Conservation (phyloP, 30 jellyfish, hydroid and myxozoan species). For the Euphysa ruthae region DNA sequence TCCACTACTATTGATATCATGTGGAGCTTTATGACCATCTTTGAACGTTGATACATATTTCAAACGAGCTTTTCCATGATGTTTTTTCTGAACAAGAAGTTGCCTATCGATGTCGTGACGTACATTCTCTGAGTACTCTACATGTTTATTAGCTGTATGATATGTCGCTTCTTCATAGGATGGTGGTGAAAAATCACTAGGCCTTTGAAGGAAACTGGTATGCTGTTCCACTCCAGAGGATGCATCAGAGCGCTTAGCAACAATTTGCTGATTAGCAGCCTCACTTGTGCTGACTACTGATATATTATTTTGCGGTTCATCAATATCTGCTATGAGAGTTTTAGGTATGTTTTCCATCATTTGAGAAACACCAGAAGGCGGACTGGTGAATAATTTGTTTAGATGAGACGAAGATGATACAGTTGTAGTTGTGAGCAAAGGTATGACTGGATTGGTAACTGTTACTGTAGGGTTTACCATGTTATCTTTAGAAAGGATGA, state of each 20-base stretch:
- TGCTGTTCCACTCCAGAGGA: too few relatives aligned
- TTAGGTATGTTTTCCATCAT: constrained; percentile 29
- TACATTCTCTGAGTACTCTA: background rate
- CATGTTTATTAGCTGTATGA: too few relatives aligned
- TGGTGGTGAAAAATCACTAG: too few relatives aligned
- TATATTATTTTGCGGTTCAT: constrained; percentile 2
- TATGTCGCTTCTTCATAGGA: too few relatives aligned
- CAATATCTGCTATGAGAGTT: constrained; percentile 29
- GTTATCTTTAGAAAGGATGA: constrained; percentile 1
- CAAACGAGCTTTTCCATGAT: constrained; percentile 35
- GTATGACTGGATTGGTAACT: background rate
- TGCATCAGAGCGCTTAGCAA: too few relatives aligned
- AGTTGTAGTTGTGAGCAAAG: background rate
- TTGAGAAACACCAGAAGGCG: constrained; percentile 22
- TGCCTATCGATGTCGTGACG: background rate
- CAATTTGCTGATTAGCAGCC: too few relatives aligned
- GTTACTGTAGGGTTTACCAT: background rate
- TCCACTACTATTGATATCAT: too few relatives aligned
- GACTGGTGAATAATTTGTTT: background rate
- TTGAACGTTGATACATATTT: constrained; percentile 2
- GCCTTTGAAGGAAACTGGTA: too few relatives aligned
- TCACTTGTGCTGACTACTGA: too few relatives aligned
- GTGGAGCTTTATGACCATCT: background rate
- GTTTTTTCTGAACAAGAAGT: constrained; percentile 25
- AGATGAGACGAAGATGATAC: background rate